Evolutionary conservation across 2,888 invertebrate genomes (phyloP).

Genomic region (Polyommatus icarus): DNA sequence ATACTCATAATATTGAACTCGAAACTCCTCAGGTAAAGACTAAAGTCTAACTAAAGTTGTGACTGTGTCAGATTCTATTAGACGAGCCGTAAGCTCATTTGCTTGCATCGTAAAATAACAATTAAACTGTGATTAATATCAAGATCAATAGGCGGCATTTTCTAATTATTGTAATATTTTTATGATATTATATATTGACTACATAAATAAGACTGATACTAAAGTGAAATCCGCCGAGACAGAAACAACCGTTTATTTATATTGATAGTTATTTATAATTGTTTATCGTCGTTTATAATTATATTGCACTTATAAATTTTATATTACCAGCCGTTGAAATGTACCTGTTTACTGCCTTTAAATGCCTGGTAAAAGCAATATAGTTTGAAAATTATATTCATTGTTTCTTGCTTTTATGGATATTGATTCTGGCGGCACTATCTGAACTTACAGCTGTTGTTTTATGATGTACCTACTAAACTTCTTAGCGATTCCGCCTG

Average conservation of each 20-base stretch:
- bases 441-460: constrained; percentile 46
- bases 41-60: too few species aligned
- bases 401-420: not conserved
- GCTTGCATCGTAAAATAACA: not conserved
- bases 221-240: constrained; percentile 2
- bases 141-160: not conserved
- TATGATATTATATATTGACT: not conserved
- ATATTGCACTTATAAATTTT: constrained; percentile 10
- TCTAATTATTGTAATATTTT: not conserved
- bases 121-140: not conserved
- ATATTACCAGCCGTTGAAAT: not conserved
- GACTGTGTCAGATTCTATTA: not conserved
- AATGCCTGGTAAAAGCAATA: not conserved
- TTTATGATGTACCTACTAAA: not conserved
- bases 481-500: not conserved
- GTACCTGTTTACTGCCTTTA: not conserved
- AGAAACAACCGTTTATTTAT: constrained; percentile 13
- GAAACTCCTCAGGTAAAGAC: too few species aligned
- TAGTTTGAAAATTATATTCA: constrained; percentile 10
- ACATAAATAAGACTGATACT: constrained; percentile 5
- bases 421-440: constrained; percentile 36
- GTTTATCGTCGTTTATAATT: constrained; percentile 24
- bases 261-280: constrained; percentile 24
- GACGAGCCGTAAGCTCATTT: not conserved
- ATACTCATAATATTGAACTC: too few species aligned